A percentile compares a stretch with the other conserved stretches of the same genome.
phyloP scores from a whole-genome alignment of 2,113 vertebrate species.

The Prolemur simus region DNA sequence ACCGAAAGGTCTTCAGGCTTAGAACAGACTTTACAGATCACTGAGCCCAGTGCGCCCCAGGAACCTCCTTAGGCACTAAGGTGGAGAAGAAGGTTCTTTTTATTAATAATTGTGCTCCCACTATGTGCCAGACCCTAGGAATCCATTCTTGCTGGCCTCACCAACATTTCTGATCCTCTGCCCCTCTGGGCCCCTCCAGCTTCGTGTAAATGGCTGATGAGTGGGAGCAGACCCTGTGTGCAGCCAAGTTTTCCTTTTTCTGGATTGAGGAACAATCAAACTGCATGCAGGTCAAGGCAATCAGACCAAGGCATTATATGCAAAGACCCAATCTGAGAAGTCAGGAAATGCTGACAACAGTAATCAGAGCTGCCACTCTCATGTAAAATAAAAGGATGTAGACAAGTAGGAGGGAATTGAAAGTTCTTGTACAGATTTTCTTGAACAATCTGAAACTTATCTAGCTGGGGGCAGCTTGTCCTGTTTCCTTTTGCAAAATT shows the following conservation, averaged over 20 bases:
- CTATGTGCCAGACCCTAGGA: neutral
- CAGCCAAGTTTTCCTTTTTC: neutral
- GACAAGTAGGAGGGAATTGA: neutral
- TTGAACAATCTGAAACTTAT: neutral
- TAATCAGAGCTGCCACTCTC: neutral
- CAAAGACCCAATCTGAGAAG: neutral
- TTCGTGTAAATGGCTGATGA: neutral
- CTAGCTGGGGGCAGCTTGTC: neutral
- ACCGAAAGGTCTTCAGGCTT: conserved; percentile 1
- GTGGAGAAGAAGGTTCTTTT: neutral
- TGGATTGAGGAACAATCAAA: neutral
- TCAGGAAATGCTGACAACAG: neutral
- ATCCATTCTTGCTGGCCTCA: neutral
- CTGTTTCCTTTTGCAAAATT: neutral
- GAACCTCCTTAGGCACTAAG: neutral
- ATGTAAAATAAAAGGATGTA: neutral
- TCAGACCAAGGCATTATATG: neutral
- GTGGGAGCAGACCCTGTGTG: neutral
- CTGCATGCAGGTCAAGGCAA: neutral
- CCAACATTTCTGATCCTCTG: neutral
- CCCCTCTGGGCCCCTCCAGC: neutral
- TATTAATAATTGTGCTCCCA: neutral
- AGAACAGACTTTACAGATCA: neutral
- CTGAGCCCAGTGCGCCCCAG: neutral
- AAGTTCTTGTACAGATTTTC: neutral